Evolutionary conservation across 2,797 vertebrate species (phyloP).

Genomic region (Rhodeus uyekii): DNA sequence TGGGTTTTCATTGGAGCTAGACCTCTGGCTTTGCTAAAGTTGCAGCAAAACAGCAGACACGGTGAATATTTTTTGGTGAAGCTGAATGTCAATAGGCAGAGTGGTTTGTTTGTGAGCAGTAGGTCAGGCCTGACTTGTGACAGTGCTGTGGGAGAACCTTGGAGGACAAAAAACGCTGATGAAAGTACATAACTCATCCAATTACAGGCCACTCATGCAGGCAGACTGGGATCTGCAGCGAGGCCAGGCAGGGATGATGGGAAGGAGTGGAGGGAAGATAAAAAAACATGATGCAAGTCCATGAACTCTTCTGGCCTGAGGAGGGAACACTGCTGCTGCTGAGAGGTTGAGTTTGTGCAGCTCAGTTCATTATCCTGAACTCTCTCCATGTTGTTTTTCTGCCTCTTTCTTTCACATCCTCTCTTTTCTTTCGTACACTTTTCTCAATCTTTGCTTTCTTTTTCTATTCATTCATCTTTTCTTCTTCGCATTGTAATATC

Average conservation of each 20-base stretch:
- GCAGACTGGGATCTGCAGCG: background rate
- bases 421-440: constrained; percentile 11
- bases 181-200: constrained; percentile 35
- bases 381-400: background rate
- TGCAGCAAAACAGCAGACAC: background rate
- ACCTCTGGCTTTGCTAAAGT: background rate
- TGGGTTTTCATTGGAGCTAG: background rate
- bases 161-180: constrained; percentile 26
- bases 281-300: constrained; percentile 10
- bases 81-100: background rate
- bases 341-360: background rate
- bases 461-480: background rate
- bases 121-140: constrained; percentile 3
- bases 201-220: constrained; percentile 13
- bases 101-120: background rate
- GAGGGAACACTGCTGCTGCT: background rate
- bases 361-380: background rate
- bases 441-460: constrained; percentile 33
- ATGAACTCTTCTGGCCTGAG: constrained; percentile 32
- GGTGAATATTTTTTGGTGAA: background rate
- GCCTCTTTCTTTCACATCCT: background rate
- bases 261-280: background rate
- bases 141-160: background rate
- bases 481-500: background rate
- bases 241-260: constrained; percentile 8